A percentile compares a stretch with the other conserved stretches of the same genome.
Conservation (phyloP, 2,888 invertebrate genomes). For the Furcula furcula region DNA sequence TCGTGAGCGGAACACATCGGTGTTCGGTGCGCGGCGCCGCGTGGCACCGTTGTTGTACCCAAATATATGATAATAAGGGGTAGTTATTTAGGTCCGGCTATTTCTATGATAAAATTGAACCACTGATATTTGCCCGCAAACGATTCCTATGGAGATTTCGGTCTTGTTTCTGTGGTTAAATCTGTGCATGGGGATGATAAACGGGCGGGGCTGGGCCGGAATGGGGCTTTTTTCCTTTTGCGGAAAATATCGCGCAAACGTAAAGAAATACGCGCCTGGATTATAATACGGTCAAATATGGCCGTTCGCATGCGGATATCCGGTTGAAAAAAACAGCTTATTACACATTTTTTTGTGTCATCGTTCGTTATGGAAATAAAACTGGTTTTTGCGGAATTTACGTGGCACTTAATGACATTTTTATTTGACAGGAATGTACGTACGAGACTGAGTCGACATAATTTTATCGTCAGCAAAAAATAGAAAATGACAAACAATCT, state of each 20-base stretch:
- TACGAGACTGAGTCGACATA: constrained; percentile 4
- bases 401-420: constrained; percentile 11
- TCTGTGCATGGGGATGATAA: constrained; percentile 72
- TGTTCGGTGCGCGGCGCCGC: constrained; percentile 50
- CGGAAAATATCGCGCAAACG: constrained; percentile 50
- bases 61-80: constrained; percentile 71
- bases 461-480: constrained; percentile 16
- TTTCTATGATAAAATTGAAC: constrained; percentile 78
- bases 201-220: constrained; percentile 43
- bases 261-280: constrained; percentile 36
- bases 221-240: constrained; percentile 44
- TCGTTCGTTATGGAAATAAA: constrained; percentile 27
- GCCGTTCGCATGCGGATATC: constrained; percentile 41
- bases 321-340: constrained; percentile 22
- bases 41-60: constrained; percentile 50
- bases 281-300: constrained; percentile 40
- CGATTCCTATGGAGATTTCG: constrained; percentile 80
- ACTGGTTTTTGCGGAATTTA: constrained; percentile 21
- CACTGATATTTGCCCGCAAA: constrained; percentile 72
- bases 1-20: constrained; percentile 41
- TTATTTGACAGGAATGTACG: constrained; percentile 22
- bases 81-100: constrained; percentile 73
- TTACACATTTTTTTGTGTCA: constrained; percentile 28
- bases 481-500: constrained; percentile 6
- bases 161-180: constrained; percentile 73